Evolutionary conservation across 1,140 invertebrate species (phyloP), one percentile per base, ranked within the genome.

Genomic region (Globodera ellingtonae): DNA sequence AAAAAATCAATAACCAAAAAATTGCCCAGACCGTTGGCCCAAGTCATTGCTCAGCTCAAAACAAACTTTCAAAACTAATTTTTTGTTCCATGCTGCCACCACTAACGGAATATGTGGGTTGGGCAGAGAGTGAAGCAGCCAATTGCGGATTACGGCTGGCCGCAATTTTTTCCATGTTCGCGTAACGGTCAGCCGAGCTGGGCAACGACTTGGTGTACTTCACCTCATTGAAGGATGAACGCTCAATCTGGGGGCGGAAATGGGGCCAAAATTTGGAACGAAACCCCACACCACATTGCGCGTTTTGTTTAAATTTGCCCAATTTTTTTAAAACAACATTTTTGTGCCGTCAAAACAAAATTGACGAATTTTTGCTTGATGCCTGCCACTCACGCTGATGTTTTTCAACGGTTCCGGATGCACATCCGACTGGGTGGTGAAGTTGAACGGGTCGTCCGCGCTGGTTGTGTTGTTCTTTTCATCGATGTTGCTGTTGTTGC

Each of bases 341-440:
- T 74, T 24, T 15, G 0, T 35, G 6, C 72, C 48, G 47, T 10
- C 47, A 48, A 6, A 73, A 24, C 6, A 21, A 24, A 47, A 46
- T 50, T 73, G 6, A 24, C 21, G 62, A 71, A 65, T 65, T 75
- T 46, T 52, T 15, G n/a, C n/a, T 52, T 24, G 67, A 24, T 52
- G 18, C 10, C 18, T 50, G 66, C 7, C 47, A 18, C 46, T 62
- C 56, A 80, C 79, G 9, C 77, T 78, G 47, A 88, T 83, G 48
- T 86, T 88, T 46, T 79, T 80, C 35, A 88, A 76, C 9, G 87
- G 85, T n/a, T 88, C 83, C 4, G 87, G 87, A 69, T 88, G 88
- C 47, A 79, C 59, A 65, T 89, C 83, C 46, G 79, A 52, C 52
- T 86, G 78, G 1, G 78, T 73, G 47, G 84, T 80, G 35, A 88